A percentile compares a stretch with the other conserved stretches of the same genome.
Conservation (phyloP, 2,113 vertebrate genomes). For the Otolemur garnettii region DNA sequence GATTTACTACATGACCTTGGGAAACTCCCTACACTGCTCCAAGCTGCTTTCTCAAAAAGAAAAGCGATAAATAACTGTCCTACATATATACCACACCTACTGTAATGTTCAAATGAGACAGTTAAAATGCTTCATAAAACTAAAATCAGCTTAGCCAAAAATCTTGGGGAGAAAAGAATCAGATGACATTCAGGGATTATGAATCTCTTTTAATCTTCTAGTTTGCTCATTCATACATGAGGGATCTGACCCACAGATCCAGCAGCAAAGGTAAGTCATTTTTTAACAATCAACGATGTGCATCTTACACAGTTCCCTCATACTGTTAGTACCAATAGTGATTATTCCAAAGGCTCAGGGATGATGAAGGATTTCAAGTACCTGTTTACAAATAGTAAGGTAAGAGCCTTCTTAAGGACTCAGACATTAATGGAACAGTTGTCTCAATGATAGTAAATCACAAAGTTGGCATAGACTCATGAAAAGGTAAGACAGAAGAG, state of each 20-base stretch:
- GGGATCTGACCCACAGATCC: background rate
- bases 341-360: background rate
- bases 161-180: slow-evolving; percentile 32
- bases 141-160: slow-evolving; percentile 19
- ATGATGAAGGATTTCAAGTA: background rate
- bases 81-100: background rate
- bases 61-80: background rate
- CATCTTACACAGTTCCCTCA: background rate
- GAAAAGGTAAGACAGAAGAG: slow-evolving; percentile 46
- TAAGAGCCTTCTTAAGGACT: background rate
- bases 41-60: slow-evolving; percentile 2
- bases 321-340: background rate
- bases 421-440: background rate
- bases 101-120: background rate
- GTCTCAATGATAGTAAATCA: background rate
- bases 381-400: background rate
- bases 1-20: background rate
- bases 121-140: slow-evolving; percentile 50
- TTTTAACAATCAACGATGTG: background rate
- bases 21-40: background rate
- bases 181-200: slow-evolving; percentile 32
- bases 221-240: slow-evolving; percentile 42
- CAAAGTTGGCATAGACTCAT: background rate
- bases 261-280: slow-evolving; percentile 31
- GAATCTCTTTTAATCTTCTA: slow-evolving; percentile 15